A percentile compares a stretch with the other conserved stretches of the same genome.
phyloP scores from a whole-genome alignment of 2,888 invertebrate species.

The Gonocerus acuteangulatus region DNA sequence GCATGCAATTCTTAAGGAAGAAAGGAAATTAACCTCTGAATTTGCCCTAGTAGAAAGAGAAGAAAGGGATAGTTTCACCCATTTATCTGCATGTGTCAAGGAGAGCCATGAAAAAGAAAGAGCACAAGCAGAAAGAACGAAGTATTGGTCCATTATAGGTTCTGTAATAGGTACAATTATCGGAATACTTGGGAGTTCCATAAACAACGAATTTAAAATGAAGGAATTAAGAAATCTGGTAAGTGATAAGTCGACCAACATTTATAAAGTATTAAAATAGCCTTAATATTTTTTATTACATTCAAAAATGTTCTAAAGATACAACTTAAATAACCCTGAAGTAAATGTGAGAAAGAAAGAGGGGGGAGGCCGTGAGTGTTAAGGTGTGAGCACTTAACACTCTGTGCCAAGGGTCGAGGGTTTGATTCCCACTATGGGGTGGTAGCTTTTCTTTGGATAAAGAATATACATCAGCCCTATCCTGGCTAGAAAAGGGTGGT shows the following conservation, averaged over 20 bases:
- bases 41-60: slow-evolving; percentile 60
- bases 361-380: no score
- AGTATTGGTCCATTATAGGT: slow-evolving; percentile 73
- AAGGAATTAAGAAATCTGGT: slow-evolving; percentile 56
- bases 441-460: no score
- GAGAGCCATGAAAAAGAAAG: slow-evolving; percentile 77
- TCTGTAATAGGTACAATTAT: slow-evolving; percentile 58
- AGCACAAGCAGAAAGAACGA: slow-evolving; percentile 71
- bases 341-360: no score
- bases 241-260: not conserved
- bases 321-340: not conserved
- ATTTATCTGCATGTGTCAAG: slow-evolving; percentile 56
- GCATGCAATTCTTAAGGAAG: slow-evolving; percentile 49
- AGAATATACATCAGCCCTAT: no score
- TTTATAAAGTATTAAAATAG: not conserved
- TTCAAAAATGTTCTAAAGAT: not conserved
- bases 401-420: no score
- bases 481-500: no score
- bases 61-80: slow-evolving; percentile 67
- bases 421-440: no score
- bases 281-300: not conserved
- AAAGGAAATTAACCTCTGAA: slow-evolving; percentile 47
- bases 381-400: no score
- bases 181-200: slow-evolving; percentile 58
- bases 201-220: slow-evolving; percentile 59